These are phyloP conservation scores for Dendrocopos noguchii DNA, from an alignment of 2,113 vertebrate genomes.

Conservation along the genomic window DNA sequence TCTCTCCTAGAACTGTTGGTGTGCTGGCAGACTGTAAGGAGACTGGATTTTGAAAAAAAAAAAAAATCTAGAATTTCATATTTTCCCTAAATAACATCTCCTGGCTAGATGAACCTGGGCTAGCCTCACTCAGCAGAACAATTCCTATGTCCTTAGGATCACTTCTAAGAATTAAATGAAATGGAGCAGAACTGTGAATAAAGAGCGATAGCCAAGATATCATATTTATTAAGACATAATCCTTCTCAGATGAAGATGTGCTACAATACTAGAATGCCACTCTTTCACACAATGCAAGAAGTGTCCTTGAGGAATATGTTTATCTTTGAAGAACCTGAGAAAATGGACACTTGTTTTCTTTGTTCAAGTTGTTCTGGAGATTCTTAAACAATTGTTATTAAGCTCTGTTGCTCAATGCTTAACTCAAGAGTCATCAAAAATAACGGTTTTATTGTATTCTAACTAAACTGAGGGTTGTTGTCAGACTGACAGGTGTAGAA, in stretches of 20 bases:
- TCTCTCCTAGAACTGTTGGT: not conserved
- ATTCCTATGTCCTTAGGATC: not conserved
- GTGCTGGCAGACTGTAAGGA: not conserved
- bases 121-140: not conserved
- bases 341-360: not conserved
- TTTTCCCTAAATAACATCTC: not conserved
- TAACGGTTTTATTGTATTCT: not conserved
- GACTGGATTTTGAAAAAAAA: not conserved
- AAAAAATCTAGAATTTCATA: not conserved
- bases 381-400: not conserved
- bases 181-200: not conserved
- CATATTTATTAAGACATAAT: not conserved
- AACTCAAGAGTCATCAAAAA: not conserved
- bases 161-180: not conserved
- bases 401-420: not conserved
- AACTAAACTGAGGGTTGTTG: not conserved
- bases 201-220: not conserved
- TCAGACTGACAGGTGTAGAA: not conserved
- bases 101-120: not conserved
- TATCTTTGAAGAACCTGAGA: not conserved
- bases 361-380: not conserved
- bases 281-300: not conserved
- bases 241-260: not conserved
- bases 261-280: not conserved
- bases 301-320: not conserved